A percentile compares a stretch with the other conserved stretches of the same genome.
Conservation (phyloP, 2,888 invertebrate genomes). For the Drosophila maculinotata region DNA sequence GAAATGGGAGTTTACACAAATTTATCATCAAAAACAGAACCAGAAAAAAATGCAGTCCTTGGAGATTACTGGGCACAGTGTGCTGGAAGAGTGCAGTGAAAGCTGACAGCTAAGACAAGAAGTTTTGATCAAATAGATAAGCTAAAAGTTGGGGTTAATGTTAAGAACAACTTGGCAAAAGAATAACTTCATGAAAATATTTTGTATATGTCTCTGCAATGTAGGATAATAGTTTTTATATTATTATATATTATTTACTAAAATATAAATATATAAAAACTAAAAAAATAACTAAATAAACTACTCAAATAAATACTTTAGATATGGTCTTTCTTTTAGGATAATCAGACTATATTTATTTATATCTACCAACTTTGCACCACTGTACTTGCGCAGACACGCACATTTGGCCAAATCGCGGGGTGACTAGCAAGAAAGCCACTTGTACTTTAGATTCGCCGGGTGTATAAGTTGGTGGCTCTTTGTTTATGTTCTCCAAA, state of each 20-base stretch:
- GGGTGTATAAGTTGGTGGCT: conserved; percentile 26
- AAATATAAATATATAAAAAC: too few species aligned
- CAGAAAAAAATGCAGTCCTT: conserved; percentile 30
- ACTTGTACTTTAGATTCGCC: conserved; percentile 12
- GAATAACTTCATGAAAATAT: neutral
- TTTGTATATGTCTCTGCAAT: too few species aligned
- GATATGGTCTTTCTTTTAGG: too few species aligned
- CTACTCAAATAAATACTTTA: too few species aligned
- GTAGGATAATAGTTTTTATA: too few species aligned
- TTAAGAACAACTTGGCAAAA: too few species aligned
- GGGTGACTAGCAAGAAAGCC: conserved; percentile 1
- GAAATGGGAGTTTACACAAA: conserved; percentile 47
- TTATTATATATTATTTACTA: too few species aligned
- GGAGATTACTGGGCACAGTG: conserved; percentile 47
- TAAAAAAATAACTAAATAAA: too few species aligned
- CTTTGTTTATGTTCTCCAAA: conserved; percentile 72
- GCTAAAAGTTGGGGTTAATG: too few species aligned
- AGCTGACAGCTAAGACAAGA: conserved; percentile 14
- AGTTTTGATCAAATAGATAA: conserved; percentile 4
- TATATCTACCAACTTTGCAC: neutral
- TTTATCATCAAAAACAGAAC: conserved; percentile 20
- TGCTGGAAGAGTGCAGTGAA: conserved; percentile 3
- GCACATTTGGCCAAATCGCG: conserved; percentile 26
- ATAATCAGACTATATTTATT: too few species aligned
- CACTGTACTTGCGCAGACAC: conserved; percentile 45